phyloP scores from a whole-genome alignment of 1,140 invertebrate genomes.

The Bombus superbus region DNA sequence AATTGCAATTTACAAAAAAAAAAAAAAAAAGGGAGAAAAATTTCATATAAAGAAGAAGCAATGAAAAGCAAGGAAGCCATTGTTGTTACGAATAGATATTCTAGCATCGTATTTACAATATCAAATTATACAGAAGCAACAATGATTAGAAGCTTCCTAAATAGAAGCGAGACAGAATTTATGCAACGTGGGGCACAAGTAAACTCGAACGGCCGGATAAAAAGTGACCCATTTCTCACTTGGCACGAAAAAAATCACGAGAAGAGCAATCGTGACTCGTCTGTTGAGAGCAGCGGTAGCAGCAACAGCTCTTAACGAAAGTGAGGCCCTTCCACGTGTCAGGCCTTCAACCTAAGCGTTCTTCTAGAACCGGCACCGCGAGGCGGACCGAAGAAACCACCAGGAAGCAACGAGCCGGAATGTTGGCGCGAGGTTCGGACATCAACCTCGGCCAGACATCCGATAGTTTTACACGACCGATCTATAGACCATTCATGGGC shows the following conservation, averaged over 20 bases:
- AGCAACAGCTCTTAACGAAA: slow-evolving; percentile 44
- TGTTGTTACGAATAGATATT: no score
- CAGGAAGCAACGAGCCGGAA: slow-evolving; percentile 69
- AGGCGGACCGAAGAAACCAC: slow-evolving; percentile 58
- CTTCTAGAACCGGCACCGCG: background rate
- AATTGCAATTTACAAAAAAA: no score
- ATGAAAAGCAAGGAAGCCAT: no score
- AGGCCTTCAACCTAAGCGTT: background rate
- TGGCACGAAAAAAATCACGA: background rate
- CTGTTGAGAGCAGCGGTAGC: background rate
- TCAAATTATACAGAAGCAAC: no score
- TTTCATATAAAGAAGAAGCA: no score
- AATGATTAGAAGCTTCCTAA: no score
- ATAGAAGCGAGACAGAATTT: background rate
- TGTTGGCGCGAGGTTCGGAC: slow-evolving; percentile 74
- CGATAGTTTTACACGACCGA: slow-evolving; percentile 40
- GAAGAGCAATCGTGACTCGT: background rate
- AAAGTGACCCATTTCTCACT: background rate
- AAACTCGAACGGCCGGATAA: background rate
- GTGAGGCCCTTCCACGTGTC: slow-evolving; percentile 23
- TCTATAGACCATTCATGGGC: slow-evolving; percentile 37
- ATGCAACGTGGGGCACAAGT: background rate
- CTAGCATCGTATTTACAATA: no score
- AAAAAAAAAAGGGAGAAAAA: no score
- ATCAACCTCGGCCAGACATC: slow-evolving; percentile 69